phyloP scores from a whole-genome alignment of 2,113 vertebrate species.

The Callipepla californica region DNA sequence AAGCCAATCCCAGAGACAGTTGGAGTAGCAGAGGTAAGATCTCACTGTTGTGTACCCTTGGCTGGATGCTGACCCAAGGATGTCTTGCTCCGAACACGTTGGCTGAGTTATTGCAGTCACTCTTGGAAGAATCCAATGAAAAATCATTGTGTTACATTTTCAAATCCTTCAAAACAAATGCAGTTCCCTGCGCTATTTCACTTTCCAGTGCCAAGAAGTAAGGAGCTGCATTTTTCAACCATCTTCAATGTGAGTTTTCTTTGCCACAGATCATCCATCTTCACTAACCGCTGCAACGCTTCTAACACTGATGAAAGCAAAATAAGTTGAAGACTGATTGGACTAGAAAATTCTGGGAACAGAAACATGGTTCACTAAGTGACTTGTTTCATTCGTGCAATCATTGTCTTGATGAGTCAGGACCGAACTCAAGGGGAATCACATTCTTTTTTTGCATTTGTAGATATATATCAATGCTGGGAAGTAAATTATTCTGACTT shows the following conservation, averaged over 20 bases:
- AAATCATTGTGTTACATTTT: not conserved
- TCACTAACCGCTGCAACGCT: not conserved
- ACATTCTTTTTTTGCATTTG: not conserved
- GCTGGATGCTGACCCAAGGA: not conserved
- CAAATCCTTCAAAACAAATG: not conserved
- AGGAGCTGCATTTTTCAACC: not conserved
- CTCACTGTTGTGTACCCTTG: not conserved
- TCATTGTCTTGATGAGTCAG: not conserved
- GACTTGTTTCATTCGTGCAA: not conserved
- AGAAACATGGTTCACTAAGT: not conserved
- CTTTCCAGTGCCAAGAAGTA: not conserved
- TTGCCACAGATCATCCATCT: not conserved
- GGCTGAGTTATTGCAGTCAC: not conserved
- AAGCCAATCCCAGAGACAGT: not conserved
- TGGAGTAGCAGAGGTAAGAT: not conserved
- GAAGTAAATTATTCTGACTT: not conserved
- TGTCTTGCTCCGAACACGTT: not conserved
- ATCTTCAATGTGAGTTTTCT: not conserved
- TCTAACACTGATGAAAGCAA: not conserved
- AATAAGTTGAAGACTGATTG: not conserved
- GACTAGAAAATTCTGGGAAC: not conserved
- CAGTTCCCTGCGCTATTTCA: not conserved
- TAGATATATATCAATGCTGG: accelerated
- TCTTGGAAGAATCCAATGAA: not conserved
- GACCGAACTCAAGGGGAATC: not conserved